phyloP scores from a whole-genome alignment of 2,888 invertebrate species.

The Eristalis arbustorum region DNA sequence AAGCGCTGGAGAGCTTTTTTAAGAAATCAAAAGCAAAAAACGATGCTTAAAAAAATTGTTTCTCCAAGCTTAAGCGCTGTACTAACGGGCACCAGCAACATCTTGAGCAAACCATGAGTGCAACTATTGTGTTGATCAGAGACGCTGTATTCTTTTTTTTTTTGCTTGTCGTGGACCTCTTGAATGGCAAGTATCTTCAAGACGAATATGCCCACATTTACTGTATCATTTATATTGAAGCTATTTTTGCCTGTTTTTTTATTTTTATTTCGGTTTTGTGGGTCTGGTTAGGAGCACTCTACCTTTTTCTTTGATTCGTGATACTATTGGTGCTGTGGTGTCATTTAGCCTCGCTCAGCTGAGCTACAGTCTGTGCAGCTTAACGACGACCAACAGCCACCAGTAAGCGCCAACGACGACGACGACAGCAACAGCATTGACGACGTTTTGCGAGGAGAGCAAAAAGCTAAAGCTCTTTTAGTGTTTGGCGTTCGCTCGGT shows the following conservation, averaged over 20 bases:
- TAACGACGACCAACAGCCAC: slow-evolving; percentile 6
- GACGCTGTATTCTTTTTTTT: slow-evolving; percentile 6
- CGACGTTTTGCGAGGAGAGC: slow-evolving; percentile 57
- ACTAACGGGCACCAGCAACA: slow-evolving; percentile 30
- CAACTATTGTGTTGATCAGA: slow-evolving; percentile 41
- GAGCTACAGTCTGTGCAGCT: slow-evolving; percentile 31
- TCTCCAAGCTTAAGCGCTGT: slow-evolving; percentile 29
- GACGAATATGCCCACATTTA: slow-evolving; percentile 39
- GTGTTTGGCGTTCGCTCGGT: not conserved
- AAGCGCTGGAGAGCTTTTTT: slow-evolving; percentile 38
- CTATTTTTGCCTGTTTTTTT: slow-evolving; percentile 30
- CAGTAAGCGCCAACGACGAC: not conserved
- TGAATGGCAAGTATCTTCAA: slow-evolving; percentile 28
- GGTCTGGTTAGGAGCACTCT: slow-evolving; percentile 47
- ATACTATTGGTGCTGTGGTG: slow-evolving; percentile 20
- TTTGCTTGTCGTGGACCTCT: not conserved
- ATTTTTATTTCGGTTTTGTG: slow-evolving; percentile 19
- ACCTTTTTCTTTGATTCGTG: slow-evolving; percentile 19
- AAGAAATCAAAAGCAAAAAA: slow-evolving; percentile 20
- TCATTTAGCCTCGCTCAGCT: slow-evolving; percentile 52
- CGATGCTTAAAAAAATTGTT: slow-evolving; percentile 7
- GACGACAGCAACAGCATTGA: not conserved
- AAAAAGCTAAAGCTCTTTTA: slow-evolving; percentile 67
- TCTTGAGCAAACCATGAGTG: slow-evolving; percentile 43
- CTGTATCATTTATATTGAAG: slow-evolving; percentile 43